Percentiles rank a stretch among this genome's conserved stretches.
Evolutionary conservation across 2,888 invertebrate genomes (phyloP).

Genomic region (Caenorhabditis macrosperma): DNA sequence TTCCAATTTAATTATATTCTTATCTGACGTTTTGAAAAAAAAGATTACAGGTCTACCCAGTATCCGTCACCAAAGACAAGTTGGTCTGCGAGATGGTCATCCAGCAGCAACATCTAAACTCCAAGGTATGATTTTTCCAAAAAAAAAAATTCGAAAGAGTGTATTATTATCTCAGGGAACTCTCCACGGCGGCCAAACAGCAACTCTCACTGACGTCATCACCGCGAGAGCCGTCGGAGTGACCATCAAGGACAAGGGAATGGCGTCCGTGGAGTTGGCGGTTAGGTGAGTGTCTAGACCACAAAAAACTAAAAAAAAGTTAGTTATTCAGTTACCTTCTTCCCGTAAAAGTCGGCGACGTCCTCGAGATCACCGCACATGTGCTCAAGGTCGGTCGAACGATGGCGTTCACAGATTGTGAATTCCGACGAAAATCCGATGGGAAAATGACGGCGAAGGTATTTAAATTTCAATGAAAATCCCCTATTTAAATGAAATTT

Average conservation of each 20-base stretch:
- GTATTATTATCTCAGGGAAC: conserved; percentile 65
- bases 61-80: conserved; percentile 66
- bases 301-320: neutral
- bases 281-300: conserved; percentile 74
- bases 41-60: conserved; percentile 64
- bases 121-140: conserved; percentile 60
- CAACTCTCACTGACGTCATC: conserved; percentile 75
- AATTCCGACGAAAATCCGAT: conserved; percentile 75
- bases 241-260: conserved; percentile 70
- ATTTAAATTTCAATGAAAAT: neutral
- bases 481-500: conserved; percentile 6
- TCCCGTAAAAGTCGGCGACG: conserved; percentile 76
- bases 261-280: conserved; percentile 75
- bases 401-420: conserved; percentile 77
- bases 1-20: too few species aligned
- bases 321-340: conserved; percentile 74
- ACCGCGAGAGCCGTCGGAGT: conserved; percentile 75
- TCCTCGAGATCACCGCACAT: conserved; percentile 70
- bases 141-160: neutral
- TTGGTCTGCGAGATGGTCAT: conserved; percentile 73
- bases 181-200: conserved; percentile 77
- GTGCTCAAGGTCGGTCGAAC: conserved; percentile 76
- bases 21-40: too few species aligned
- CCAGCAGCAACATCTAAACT: conserved; percentile 75
- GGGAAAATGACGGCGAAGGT: conserved; percentile 74